Evolutionary conservation across 2,797 vertebrate genomes (phyloP).

Genomic region (Hephaestus fuliginosus): DNA sequence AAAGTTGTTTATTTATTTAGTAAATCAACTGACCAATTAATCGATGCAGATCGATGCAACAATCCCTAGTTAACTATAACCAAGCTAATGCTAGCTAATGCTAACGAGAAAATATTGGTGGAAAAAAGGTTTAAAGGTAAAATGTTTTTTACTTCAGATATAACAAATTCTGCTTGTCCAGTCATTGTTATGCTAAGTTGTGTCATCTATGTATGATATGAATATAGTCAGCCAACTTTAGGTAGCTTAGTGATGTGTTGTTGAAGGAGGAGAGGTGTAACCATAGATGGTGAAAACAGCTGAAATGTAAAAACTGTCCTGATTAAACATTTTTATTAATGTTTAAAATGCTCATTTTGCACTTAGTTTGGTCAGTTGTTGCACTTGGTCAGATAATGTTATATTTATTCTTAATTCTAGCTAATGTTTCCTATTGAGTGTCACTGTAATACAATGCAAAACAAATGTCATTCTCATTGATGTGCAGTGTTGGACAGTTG

Average conservation of each 20-base stretch:
- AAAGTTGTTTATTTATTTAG: no score
- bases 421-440: no score
- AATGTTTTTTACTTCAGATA: no score
- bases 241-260: not conserved
- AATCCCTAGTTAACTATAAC: no score
- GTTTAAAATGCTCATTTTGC: not conserved
- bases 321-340: not conserved
- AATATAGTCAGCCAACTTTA: not conserved
- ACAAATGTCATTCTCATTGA: no score
- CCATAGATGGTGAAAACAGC: not conserved
- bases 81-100: no score
- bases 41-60: no score
- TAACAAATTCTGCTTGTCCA: not conserved
- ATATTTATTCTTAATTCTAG: not conserved
- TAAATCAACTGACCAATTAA: no score
- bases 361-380: not conserved
- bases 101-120: no score
- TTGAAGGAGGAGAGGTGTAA: not conserved
- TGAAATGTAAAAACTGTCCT: not conserved
- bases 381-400: not conserved
- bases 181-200: not conserved
- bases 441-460: no score
- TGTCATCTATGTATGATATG: not conserved
- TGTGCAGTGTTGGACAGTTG: no score
- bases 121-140: no score